Evolutionary conservation across 2,888 invertebrate species (phyloP), one percentile per base, ranked within the genome.

Genomic region (Dinocampus coccinellae): DNA sequence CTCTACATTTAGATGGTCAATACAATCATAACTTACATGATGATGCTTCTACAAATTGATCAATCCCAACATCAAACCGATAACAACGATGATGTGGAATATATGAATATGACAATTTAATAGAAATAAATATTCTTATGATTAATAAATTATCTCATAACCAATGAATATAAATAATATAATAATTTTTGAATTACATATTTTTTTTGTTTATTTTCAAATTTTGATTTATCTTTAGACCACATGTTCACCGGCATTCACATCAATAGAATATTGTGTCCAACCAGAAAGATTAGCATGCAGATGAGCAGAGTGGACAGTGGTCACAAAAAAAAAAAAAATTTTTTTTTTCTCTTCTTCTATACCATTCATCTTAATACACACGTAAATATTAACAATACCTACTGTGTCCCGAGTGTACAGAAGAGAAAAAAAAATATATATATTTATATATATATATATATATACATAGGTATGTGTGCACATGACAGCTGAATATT

Each of bases 401-500:
- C 16, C 3, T 13, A 39, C 7, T 4, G 16, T 16, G n/a, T 16
- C 9, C 47, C 16, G 9, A 47, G 47, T 4, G 9, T 7, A 9
- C 16, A 11, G 26, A 3, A 2, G 13, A 57, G n/a, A 57, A 26
- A 34, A 29, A 33, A n/a, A 20, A 13, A 13, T 20, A 3, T 10
- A 33, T 33, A 34, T 22, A n/a, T 34, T 36, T 24, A 10, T n/a
- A n/a, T n/a, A n/a, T n/a, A n/a, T n/a, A n/a, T n/a, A n/a, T n/a
- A n/a, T n/a, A n/a, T n/a, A n/a, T n/a, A n/a, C n/a, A n/a, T n/a
- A n/a, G n/a, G n/a, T n/a, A 16, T 34, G 24, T 24, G 11, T 16
- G n/a, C 9, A 47, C n/a, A 39, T 79, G 74, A 80, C 86, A 86
- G 86, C 86, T 86, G 86, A 83, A 77, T 20, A 71, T 73, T 78